Conservation (phyloP, 2,888 invertebrate genomes). For the Tetanocera ferruginea region DNA sequence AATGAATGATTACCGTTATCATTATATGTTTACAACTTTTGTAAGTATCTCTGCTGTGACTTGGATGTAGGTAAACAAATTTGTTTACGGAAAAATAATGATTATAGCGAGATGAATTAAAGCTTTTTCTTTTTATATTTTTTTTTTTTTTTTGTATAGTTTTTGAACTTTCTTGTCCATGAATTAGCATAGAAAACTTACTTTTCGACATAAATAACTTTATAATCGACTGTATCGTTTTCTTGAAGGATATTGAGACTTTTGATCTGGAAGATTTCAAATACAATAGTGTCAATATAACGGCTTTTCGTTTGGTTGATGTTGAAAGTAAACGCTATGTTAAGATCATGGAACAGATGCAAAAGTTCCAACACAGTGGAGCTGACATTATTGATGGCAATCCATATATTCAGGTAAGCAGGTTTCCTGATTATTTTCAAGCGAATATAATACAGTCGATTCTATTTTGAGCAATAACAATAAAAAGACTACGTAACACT, state of each 20-base stretch:
- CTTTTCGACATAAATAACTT: not conserved
- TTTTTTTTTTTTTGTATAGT: too few relatives aligned
- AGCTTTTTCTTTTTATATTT: too few relatives aligned
- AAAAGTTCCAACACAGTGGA: conserved; percentile 88
- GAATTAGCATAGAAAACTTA: not conserved
- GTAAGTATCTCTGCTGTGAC: conserved; percentile 76
- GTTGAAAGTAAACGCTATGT: conserved; percentile 81
- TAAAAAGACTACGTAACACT: too few relatives aligned
- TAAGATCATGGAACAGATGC: conserved; percentile 86
- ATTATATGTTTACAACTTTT: conserved; percentile 95
- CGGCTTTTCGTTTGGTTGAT: conserved; percentile 92
- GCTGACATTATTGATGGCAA: conserved; percentile 78
- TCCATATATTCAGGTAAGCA: conserved; percentile 76
- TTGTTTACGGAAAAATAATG: not conserved
- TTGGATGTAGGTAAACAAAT: too few relatives aligned
- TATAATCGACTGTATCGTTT: not conserved
- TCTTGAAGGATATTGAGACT: conserved; percentile 83
- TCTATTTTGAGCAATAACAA: too few relatives aligned
- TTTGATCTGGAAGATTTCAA: conserved; percentile 92
- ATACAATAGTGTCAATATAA: conserved; percentile 95
- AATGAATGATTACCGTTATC: conserved; percentile 96
- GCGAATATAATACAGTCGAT: too few relatives aligned
- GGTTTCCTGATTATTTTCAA: too few relatives aligned
- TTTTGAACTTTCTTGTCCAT: too few relatives aligned
- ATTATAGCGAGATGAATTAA: too few relatives aligned